Evolutionary conservation across 2,113 vertebrate species (phyloP).

Genomic region (Clupea harengus): DNA sequence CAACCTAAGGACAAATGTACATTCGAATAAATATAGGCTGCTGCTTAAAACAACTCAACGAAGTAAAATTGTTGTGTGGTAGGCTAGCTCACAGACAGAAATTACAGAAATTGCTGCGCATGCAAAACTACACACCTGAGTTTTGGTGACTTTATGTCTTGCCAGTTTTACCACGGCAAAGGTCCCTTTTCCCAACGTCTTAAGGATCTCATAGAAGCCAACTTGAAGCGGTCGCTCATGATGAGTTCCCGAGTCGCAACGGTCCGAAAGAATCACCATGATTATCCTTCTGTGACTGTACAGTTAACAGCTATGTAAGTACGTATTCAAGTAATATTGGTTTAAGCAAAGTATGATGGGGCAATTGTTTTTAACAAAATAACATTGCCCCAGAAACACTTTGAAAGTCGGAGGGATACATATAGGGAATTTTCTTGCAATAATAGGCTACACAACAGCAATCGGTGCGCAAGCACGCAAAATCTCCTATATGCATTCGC

Average conservation of each 20-base stretch:
- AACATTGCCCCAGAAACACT: background rate
- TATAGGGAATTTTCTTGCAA: too few species aligned
- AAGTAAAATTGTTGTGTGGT: background rate
- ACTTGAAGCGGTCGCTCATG: slow-evolving; percentile 72
- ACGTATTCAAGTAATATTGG: background rate
- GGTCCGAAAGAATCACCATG: slow-evolving; percentile 39
- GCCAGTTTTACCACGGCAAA: slow-evolving; percentile 85
- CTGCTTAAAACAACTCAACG: background rate
- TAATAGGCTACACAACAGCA: too few species aligned
- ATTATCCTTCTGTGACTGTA: background rate
- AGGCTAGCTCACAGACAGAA: background rate
- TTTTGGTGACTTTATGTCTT: slow-evolving; percentile 82
- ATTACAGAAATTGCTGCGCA: background rate
- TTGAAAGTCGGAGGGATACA: background rate
- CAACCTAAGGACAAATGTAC: slow-evolving; percentile 31
- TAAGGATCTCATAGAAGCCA: slow-evolving; percentile 82
- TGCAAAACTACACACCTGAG: slow-evolving; percentile 63
- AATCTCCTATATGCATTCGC: background rate
- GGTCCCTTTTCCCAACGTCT: slow-evolving; percentile 82
- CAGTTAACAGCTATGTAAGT: background rate
- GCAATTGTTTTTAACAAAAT: too few species aligned
- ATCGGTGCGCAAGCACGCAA: too few species aligned
- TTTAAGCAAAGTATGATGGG: too few species aligned
- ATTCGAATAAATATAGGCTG: background rate
- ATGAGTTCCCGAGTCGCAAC: background rate